Percentiles rank a stretch among this genome's conserved stretches.
These are phyloP conservation scores for Trachymyrmex cornetzi DNA, from an alignment of 1,140 invertebrate species.

Conservation along the genomic window DNA sequence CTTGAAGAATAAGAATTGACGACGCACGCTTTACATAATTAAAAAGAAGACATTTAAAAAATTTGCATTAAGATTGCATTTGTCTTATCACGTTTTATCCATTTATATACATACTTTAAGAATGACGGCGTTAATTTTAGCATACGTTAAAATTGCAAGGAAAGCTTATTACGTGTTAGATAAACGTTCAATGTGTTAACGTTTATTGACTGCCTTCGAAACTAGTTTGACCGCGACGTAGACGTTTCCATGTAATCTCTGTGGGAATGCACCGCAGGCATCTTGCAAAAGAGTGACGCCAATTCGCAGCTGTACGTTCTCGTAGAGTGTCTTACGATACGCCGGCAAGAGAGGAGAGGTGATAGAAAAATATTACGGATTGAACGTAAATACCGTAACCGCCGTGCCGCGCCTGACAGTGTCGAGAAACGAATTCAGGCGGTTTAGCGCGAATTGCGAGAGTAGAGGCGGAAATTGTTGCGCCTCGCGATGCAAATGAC, in stretches of 20 bases:
- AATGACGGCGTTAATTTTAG: neutral
- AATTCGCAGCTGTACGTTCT: neutral
- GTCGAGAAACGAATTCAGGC: neutral
- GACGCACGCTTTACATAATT: neutral
- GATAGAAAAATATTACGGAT: conserved; percentile 37
- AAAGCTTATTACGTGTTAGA: conserved; percentile 28
- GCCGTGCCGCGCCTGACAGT: neutral
- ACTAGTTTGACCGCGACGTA: conserved; percentile 33
- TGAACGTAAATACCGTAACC: conserved; percentile 1
- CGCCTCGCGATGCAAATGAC: neutral
- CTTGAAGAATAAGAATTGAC: neutral
- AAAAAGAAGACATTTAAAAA: neutral
- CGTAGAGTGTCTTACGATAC: conserved; percentile 18
- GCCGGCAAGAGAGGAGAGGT: neutral
- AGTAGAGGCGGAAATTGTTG: conserved; percentile 21
- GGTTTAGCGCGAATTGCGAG: neutral
- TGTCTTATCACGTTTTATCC: neutral
- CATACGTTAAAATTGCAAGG: neutral
- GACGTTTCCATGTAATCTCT: conserved; percentile 16
- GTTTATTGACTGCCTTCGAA: conserved; percentile 21
- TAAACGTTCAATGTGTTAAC: neutral
- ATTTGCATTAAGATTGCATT: neutral
- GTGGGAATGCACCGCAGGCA: conserved; percentile 28
- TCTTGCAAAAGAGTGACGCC: neutral
- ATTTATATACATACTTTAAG: too few species aligned